Conservation (phyloP, 2,888 invertebrate genomes). For the Escarpia spicata region DNA sequence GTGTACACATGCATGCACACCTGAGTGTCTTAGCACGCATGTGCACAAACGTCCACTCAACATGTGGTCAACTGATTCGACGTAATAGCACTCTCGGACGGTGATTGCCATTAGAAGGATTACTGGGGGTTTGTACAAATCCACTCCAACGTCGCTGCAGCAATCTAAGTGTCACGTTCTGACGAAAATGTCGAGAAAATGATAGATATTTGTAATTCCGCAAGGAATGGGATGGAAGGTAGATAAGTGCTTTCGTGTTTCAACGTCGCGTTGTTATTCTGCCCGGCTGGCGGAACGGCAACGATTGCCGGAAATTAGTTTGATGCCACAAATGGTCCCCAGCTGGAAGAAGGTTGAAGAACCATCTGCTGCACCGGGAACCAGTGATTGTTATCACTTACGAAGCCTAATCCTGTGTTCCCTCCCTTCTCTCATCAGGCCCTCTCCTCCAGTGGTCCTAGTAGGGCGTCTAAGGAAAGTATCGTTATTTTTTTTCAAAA, state of each 20-base stretch:
- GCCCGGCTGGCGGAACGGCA: not conserved
- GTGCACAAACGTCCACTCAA: not conserved
- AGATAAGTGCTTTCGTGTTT: slow-evolving; percentile 1
- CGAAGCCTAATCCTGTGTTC: not conserved
- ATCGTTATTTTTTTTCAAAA: no score
- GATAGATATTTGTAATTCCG: not conserved
- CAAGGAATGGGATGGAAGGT: not conserved
- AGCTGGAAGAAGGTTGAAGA: not conserved
- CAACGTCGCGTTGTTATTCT: not conserved
- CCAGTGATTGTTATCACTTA: not conserved
- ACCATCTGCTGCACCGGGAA: not conserved
- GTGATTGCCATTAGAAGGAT: not conserved
- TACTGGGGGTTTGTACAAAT: not conserved
- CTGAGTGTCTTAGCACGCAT: no score
- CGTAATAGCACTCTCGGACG: not conserved
- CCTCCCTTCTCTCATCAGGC: no score
- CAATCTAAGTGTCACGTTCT: not conserved
- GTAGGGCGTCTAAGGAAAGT: no score
- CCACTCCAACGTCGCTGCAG: not conserved
- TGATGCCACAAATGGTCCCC: not conserved
- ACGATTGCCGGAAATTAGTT: not conserved
- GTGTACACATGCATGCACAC: no score
- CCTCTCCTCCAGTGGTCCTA: no score
- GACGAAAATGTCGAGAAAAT: not conserved
- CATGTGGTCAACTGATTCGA: not conserved